These are phyloP conservation scores for Toxotes jaculatrix DNA, from an alignment of 2,113 vertebrate species.

Conservation along the genomic window DNA sequence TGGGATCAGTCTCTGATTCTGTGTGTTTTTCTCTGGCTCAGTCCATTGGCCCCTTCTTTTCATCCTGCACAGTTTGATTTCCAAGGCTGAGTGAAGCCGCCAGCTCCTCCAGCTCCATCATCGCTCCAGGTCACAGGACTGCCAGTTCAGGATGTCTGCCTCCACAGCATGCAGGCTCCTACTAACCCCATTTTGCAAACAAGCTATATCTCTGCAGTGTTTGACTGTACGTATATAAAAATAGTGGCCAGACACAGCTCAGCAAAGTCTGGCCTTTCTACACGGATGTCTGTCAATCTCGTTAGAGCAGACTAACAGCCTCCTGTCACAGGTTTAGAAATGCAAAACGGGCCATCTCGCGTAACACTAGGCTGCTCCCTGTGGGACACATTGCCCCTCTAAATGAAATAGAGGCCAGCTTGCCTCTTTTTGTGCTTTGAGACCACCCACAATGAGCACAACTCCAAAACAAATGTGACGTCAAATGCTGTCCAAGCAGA, in stretches of 20 bases:
- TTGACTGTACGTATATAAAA: neutral
- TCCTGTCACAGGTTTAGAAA: slow-evolving; percentile 66
- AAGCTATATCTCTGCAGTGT: slow-evolving; percentile 35
- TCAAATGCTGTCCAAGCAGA: neutral
- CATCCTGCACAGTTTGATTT: slow-evolving; percentile 50
- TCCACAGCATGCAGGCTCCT: slow-evolving; percentile 50
- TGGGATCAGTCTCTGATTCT: neutral
- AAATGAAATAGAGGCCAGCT: slow-evolving; percentile 69
- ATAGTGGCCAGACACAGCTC: slow-evolving; percentile 6
- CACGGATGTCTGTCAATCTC: slow-evolving; percentile 41
- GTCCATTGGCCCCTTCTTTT: slow-evolving; percentile 13
- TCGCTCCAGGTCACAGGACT: slow-evolving; percentile 76
- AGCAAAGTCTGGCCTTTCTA: slow-evolving; percentile 17
- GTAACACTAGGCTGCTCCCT: slow-evolving; percentile 75
- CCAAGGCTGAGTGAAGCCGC: slow-evolving; percentile 62
- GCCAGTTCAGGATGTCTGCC: slow-evolving; percentile 76
- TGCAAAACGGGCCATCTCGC: slow-evolving; percentile 75
- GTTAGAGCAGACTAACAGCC: slow-evolving; percentile 47
- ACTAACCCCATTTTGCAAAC: slow-evolving; percentile 50
- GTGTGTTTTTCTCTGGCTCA: slow-evolving; percentile 7
- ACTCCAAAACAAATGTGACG: slow-evolving; percentile 55
- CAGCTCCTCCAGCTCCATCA: slow-evolving; percentile 80
- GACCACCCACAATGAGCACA: slow-evolving; percentile 81
- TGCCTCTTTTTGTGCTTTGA: slow-evolving; percentile 64
- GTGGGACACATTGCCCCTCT: slow-evolving; percentile 66